These are phyloP conservation scores for Dicrostonyx torquatus DNA, from an alignment of 2,797 vertebrate species.

Conservation along the genomic window DNA sequence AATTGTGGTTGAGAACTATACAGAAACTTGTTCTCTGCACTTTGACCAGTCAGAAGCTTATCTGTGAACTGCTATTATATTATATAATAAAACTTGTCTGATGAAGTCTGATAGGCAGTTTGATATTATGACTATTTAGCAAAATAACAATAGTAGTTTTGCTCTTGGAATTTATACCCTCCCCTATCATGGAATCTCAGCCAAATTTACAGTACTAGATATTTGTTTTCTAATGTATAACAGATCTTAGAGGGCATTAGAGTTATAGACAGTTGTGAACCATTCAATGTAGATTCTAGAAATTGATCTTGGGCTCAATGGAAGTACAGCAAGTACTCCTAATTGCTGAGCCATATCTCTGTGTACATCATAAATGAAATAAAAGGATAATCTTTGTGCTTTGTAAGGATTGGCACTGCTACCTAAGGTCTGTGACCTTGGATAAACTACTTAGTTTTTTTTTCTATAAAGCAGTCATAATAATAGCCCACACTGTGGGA, in stretches of 20 bases:
- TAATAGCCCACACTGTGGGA: not conserved
- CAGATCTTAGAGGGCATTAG: not conserved
- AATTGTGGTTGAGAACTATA: not conserved
- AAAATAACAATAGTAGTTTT: not conserved
- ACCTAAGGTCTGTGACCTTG: not conserved
- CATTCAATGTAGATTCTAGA: not conserved
- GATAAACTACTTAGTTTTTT: not conserved
- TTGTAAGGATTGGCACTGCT: not conserved
- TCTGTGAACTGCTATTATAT: not conserved
- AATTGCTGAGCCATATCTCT: not conserved
- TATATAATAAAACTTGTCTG: too few species aligned
- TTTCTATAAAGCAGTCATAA: not conserved
- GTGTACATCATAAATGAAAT: not conserved
- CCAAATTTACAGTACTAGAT: not conserved
- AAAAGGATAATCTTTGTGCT: not conserved
- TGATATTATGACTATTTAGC: not conserved
- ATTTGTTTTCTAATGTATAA: not conserved
- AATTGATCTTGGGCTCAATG: not conserved
- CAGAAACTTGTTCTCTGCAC: not conserved
- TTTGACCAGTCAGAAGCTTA: not conserved
- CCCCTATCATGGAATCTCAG: too few species aligned
- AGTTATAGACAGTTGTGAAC: not conserved
- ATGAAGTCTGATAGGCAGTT: not conserved
- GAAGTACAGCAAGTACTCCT: not conserved
- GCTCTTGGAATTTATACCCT: not conserved